Percentiles rank a stretch among this genome's conserved stretches.
Conservation (phyloP, 2,113 vertebrate species). For the Canis aureus region DNA sequence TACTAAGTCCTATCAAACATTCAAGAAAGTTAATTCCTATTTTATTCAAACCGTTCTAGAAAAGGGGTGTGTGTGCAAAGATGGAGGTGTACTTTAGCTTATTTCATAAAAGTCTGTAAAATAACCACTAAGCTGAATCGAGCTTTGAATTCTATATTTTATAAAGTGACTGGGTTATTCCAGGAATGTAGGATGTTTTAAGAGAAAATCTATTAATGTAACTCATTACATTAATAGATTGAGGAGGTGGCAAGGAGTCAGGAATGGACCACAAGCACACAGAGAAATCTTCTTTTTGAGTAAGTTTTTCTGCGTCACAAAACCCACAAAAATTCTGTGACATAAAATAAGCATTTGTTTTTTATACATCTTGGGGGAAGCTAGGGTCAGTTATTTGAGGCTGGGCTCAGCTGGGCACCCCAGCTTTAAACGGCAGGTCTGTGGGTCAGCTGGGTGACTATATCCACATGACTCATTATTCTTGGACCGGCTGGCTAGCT, state of each 20-base stretch:
- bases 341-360: background rate
- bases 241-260: background rate
- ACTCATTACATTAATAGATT: background rate
- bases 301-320: slow-evolving; percentile 13
- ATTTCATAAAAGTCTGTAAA: slow-evolving; percentile 54
- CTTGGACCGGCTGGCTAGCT: background rate
- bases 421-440: background rate
- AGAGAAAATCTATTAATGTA: slow-evolving; percentile 32
- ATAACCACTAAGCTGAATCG: background rate
- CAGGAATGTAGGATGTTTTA: slow-evolving; percentile 14
- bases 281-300: background rate
- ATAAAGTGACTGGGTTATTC: slow-evolving; percentile 26
- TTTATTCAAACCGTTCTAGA: slow-evolving; percentile 55
- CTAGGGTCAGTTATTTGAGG: background rate
- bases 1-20: slow-evolving; percentile 5
- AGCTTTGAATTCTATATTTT: slow-evolving; percentile 43
- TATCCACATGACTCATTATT: background rate
- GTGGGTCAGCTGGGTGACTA: background rate
- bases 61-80: background rate
- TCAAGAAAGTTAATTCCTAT: slow-evolving; percentile 41
- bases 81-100: background rate
- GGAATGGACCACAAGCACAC: background rate
- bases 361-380: slow-evolving; percentile 9
- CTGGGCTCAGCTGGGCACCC: background rate
- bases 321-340: background rate